Evolutionary conservation across 2,797 vertebrate species (phyloP), one percentile per base, ranked within the genome.

Genomic region (Oreonectes daqikongensis): DNA sequence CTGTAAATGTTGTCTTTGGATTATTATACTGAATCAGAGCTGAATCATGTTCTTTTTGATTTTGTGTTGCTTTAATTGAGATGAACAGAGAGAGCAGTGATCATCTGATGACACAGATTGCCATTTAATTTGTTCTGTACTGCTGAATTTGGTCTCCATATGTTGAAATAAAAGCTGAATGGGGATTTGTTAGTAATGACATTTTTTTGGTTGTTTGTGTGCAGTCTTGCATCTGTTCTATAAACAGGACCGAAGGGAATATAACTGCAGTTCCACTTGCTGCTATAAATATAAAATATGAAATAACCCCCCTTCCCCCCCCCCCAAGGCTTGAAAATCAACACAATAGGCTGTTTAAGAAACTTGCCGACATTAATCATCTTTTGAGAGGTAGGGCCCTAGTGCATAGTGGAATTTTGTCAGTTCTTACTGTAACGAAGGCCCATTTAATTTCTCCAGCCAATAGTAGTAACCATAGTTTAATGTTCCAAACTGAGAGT

Each of bases 241-340:
- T 82, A 90, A 91, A 91, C 84, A 88, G 86, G 91, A 90, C 90
- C 88, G 86, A 81, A 64, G 35, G 88, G 87, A 91, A 84, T 85
- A 88, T 82, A 66, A 86, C 87, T 88, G 88, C 85, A 88, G 88
- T 84, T 78, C 87, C 57, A 84, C 85, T 83, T 66, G 69, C 79
- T 81, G 88, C 91, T 93, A 92, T 92, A 92, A 92, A 92, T 92
- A 93, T 90, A 90, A 83, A 87, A 87, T 84, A 88, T 87, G 79
- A 88, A 89, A 90, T 87, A 90, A 42, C 12, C 40, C 40, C 38
- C 40, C 40, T 42, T 42, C 88, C 87, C 79, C n/a, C 80, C 86
- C 89, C 90, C 89, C 86, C 86, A 69, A 66, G 76, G 42, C 88
- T 82, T 85, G 78, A 70, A 82, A 83, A 84, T 78, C 66, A 71